These are phyloP conservation scores for Mycalesis mineus DNA, from an alignment of 2,888 invertebrate genomes.

Conservation along the genomic window DNA sequence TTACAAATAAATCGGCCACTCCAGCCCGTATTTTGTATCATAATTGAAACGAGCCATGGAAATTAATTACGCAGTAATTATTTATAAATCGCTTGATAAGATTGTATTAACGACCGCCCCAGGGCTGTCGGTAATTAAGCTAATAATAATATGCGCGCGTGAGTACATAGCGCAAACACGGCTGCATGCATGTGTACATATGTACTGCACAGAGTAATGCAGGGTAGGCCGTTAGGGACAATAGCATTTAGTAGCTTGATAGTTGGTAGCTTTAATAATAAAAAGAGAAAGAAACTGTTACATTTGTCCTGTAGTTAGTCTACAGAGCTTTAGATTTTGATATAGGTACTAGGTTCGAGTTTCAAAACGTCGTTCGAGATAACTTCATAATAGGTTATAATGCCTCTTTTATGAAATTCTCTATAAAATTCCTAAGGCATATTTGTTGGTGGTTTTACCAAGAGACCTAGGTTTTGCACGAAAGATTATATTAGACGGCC, in stretches of 20 bases:
- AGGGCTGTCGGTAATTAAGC: slow-evolving; percentile 25
- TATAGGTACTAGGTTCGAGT: too few relatives aligned
- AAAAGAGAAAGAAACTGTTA: too few relatives aligned
- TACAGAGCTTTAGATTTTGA: too few relatives aligned
- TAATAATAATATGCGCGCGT: slow-evolving; percentile 22
- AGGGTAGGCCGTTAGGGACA: not conserved
- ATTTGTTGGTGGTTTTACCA: too few relatives aligned
- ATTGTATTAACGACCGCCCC: slow-evolving; percentile 23
- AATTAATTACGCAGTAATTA: slow-evolving; percentile 22
- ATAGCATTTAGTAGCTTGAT: not conserved
- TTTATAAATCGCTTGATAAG: slow-evolving; percentile 25
- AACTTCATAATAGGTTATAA: too few relatives aligned
- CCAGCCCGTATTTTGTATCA: not conserved
- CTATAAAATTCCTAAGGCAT: too few relatives aligned
- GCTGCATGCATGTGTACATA: not conserved
- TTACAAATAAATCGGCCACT: not conserved
- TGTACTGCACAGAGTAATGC: not conserved
- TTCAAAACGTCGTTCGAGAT: too few relatives aligned
- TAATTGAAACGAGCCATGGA: slow-evolving; percentile 12
- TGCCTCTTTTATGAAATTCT: too few relatives aligned
- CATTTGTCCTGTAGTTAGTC: too few relatives aligned
- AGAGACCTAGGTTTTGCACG: too few relatives aligned
- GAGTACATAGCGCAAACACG: slow-evolving; percentile 8
- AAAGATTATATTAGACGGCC: too few relatives aligned
- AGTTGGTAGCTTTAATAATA: too few relatives aligned